Evolutionary conservation across 2,888 invertebrate species (phyloP).

Genomic region (Apantesis nais): DNA sequence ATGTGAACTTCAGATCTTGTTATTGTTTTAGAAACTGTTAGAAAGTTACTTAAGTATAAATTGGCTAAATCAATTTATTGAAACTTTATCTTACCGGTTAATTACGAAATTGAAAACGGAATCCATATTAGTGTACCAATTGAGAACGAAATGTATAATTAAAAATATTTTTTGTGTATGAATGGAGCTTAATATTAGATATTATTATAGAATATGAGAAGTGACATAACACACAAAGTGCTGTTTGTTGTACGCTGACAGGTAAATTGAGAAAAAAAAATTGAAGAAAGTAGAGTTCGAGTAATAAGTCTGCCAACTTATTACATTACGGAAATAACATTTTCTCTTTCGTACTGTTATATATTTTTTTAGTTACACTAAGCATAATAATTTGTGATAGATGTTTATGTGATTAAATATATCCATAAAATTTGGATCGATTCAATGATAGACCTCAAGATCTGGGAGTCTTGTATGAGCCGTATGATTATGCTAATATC

Average conservation of each 20-base stretch:
- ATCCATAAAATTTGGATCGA: too few relatives aligned
- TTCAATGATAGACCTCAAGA: background rate
- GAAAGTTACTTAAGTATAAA: background rate
- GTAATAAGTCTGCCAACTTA: too few relatives aligned
- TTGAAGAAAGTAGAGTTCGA: background rate
- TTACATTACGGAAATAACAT: background rate
- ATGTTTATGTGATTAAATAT: background rate
- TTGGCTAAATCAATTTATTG: background rate
- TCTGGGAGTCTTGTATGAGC: background rate
- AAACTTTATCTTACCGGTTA: background rate
- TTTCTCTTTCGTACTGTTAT: background rate
- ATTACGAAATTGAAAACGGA: background rate
- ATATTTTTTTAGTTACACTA: background rate
- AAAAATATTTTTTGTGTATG: background rate
- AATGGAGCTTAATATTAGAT: background rate
- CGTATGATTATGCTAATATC: too few relatives aligned
- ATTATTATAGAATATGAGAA: background rate
- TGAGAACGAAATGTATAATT: background rate
- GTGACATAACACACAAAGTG: background rate
- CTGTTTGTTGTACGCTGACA: background rate
- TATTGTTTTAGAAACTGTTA: background rate
- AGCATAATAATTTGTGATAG: background rate
- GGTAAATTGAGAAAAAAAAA: background rate
- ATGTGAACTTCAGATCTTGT: background rate
- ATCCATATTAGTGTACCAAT: background rate